Base-by-base conservation (phyloP, 2,888 invertebrate genomes). In the Rapana venosa region DNA sequence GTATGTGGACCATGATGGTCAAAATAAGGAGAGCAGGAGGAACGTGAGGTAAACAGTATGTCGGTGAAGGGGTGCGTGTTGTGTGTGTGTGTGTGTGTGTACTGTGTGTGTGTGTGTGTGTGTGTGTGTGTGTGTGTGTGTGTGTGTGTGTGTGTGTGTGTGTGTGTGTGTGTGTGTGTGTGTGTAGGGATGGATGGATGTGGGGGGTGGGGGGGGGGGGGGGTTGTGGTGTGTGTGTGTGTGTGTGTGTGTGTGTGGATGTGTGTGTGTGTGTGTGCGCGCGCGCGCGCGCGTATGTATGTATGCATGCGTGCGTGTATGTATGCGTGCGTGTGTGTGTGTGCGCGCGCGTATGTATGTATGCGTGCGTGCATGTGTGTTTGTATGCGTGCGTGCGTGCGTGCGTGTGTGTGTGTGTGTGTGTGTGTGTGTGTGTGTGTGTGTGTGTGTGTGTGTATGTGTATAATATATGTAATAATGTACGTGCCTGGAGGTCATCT, bases 121-220 rank as follows among this genome's bases (percentile, higher is more conserved):
- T 77, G 77, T 30, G 77, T 77, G 77, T 77, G 77, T 77, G 77
- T 77, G 77, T 77, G 77, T 30, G 77, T 77, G 77, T 77, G 77
- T 77, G 13, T 77, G 22, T 77, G n/a, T n/a, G n/a, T n/a, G n/a
- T n/a, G n/a, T n/a, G n/a, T n/a, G n/a, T n/a, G n/a, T n/a, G n/a
- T n/a, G n/a, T n/a, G n/a, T n/a, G n/a, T n/a, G n/a, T n/a, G n/a
- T n/a, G n/a, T n/a, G n/a, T n/a, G n/a, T n/a, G n/a, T n/a, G n/a
- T n/a, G n/a, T n/a, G n/a, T n/a, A n/a, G 0, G 81, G 35, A 35
- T 81, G 36, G 35, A 35, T 81, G 81, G 22, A 35, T 81, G 77
- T 77, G n/a, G n/a, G n/a, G n/a, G n/a, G n/a, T n/a, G n/a, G n/a
- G n/a, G n/a, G n/a, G n/a, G n/a, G n/a, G n/a, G 58, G 15, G 8